Conservation (phyloP, 2,113 vertebrate genomes). For the Solea solea region DNA sequence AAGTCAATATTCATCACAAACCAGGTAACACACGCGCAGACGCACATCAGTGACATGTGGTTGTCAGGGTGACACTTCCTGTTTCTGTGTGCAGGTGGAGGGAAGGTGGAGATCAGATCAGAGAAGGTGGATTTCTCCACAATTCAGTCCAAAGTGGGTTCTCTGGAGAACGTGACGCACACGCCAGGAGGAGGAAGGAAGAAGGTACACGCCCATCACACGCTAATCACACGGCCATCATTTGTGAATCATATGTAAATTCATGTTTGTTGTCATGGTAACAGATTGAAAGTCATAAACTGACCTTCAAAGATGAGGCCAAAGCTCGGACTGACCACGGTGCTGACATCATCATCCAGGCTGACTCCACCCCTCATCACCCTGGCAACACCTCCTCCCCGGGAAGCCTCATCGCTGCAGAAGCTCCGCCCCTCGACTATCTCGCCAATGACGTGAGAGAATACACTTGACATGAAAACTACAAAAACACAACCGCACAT, state of each 20-base stretch:
- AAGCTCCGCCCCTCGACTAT: conserved; percentile 90
- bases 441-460: conserved; percentile 84
- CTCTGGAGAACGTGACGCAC: conserved; percentile 91
- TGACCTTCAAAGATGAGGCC: conserved; percentile 90
- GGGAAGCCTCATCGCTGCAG: conserved; percentile 90
- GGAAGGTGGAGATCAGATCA: conserved; percentile 92
- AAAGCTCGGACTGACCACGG: conserved; percentile 95
- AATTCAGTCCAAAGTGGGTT: conserved; percentile 90
- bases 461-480: not conserved
- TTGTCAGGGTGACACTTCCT: too few species aligned
- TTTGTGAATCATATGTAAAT: too few species aligned
- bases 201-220: conserved; percentile 80
- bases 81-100: conserved; percentile 82
- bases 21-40: conserved; percentile 81
- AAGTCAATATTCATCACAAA: conserved; percentile 90
- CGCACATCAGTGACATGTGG: too few species aligned
- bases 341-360: conserved; percentile 86
- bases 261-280: not conserved
- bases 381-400: conserved; percentile 95
- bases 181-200: conserved; percentile 88
- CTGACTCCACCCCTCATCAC: conserved; percentile 82
- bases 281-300: conserved; percentile 92
- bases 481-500: not conserved
- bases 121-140: conserved; percentile 93
- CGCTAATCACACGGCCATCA: too few species aligned